Evolutionary conservation across 2,797 vertebrate species (phyloP).

Genomic region (Podarcis siculus): DNA sequence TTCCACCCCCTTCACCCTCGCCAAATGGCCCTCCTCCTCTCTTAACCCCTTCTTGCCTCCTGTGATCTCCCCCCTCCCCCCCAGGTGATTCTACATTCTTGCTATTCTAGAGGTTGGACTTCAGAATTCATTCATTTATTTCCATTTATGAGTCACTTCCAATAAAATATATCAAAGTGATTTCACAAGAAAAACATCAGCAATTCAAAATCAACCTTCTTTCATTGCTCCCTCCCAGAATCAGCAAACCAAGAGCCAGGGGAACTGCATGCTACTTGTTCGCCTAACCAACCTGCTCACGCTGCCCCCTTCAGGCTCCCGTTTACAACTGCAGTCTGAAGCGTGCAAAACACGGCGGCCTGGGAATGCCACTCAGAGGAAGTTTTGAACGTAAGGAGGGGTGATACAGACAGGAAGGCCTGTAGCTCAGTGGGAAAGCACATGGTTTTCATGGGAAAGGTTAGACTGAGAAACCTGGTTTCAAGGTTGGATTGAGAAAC

Average conservation of each 20-base stretch:
- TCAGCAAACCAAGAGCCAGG: constrained; percentile 64
- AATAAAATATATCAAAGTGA: too few species aligned
- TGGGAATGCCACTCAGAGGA: background rate
- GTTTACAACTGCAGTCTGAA: constrained; percentile 57
- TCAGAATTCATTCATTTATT: background rate
- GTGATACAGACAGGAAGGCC: too few species aligned
- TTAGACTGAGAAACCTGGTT: too few species aligned
- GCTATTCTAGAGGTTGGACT: constrained; percentile 46
- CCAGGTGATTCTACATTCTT: constrained; percentile 56
- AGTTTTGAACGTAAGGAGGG: background rate
- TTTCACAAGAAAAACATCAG: too few species aligned
- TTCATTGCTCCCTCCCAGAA: constrained; percentile 61
- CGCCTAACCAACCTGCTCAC: constrained; percentile 57
- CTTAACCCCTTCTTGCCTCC: constrained; percentile 29
- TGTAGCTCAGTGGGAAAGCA: too few species aligned
- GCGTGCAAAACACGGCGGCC: background rate
- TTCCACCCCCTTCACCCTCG: constrained; percentile 25
- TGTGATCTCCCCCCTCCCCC: background rate
- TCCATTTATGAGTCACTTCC: too few species aligned
- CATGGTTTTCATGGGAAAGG: too few species aligned
- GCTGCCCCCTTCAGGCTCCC: constrained; percentile 50
- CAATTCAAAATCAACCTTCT: too few species aligned
- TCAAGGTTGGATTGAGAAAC: too few species aligned
- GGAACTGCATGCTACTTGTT: constrained; percentile 52
- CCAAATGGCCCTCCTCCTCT: constrained; percentile 15